Evolutionary conservation across 37 sponge, comb jelly and placozoan species (phyloP).

Genomic region (Ephydatia muelleri): DNA sequence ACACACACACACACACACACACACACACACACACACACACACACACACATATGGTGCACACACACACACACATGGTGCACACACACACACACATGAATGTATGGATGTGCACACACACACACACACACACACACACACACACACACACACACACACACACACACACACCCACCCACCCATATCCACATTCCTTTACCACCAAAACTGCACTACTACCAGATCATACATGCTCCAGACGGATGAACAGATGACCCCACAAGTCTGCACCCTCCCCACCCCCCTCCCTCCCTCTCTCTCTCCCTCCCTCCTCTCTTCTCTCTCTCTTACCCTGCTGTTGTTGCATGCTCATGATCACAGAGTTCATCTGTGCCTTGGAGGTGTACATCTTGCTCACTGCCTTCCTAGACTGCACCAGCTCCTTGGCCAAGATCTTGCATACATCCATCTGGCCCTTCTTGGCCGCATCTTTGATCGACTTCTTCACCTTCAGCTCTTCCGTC

Average conservation of each 20-base stretch:
- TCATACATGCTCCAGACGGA: not conserved
- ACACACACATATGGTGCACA: too few species aligned
- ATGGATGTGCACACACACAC: too few species aligned
- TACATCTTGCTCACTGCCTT: slow-evolving; percentile 93
- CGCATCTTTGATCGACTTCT: slow-evolving; percentile 95
- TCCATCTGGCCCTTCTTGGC: slow-evolving; percentile 94
- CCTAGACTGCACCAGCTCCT: slow-evolving; percentile 92
- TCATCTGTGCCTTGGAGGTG: slow-evolving; percentile 98
- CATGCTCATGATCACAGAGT: slow-evolving; percentile 98
- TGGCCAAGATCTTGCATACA: slow-evolving; percentile 95
- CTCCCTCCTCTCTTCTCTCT: not conserved
- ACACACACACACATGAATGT: too few species aligned
- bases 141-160: too few species aligned
- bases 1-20: too few species aligned
- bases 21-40: too few species aligned
- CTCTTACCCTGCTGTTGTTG: slow-evolving; percentile 84
- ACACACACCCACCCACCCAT: too few species aligned
- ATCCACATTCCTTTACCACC: not conserved
- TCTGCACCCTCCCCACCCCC: too few species aligned
- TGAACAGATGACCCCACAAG: not conserved
- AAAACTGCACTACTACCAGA: too few species aligned
- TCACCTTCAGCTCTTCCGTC: slow-evolving; percentile 88
- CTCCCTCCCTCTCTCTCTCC: too few species aligned
- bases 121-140: too few species aligned
- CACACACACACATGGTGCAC: too few species aligned